Evolutionary conservation across 2,797 vertebrate genomes (phyloP).

Genomic region (Emys orbicularis): DNA sequence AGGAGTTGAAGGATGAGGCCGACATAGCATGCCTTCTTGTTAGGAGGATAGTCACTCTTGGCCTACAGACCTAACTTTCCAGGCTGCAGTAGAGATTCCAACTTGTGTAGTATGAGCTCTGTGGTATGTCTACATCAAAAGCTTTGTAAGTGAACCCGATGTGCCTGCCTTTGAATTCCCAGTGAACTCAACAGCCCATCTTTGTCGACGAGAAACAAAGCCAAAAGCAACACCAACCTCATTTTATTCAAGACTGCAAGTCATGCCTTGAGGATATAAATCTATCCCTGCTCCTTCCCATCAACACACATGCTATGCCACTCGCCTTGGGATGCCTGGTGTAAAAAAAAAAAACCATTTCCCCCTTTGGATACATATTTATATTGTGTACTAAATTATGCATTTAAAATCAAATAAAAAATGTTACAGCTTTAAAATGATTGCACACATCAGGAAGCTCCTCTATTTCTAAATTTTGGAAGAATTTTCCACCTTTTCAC

Average conservation of each 20-base stretch:
- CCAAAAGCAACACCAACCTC: constrained; percentile 64
- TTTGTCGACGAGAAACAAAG: constrained; percentile 54
- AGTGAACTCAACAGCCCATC: constrained; percentile 32
- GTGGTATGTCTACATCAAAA: neutral
- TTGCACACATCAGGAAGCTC: constrained; percentile 65
- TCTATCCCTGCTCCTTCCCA: constrained; percentile 64
- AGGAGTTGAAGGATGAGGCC: neutral
- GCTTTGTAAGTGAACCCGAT: constrained; percentile 33
- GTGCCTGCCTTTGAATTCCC: constrained; percentile 37
- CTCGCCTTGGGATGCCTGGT: constrained; percentile 58
- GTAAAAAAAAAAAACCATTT: constrained; percentile 66
- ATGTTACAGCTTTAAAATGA: constrained; percentile 70
- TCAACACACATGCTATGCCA: constrained; percentile 50
- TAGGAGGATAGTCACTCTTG: neutral
- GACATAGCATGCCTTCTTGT: neutral
- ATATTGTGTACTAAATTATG: constrained; percentile 75
- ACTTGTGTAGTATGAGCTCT: neutral
- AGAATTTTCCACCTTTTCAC: constrained; percentile 69
- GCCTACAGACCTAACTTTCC: neutral
- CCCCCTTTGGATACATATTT: constrained; percentile 69
- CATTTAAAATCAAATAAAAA: constrained; percentile 76
- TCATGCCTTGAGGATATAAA: constrained; percentile 72
- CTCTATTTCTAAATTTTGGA: constrained; percentile 69
- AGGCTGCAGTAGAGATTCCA: neutral
- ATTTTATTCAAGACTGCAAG: constrained; percentile 68